Percentiles rank a stretch among this genome's conserved stretches.
phyloP scores from a whole-genome alignment of 2,113 vertebrate genomes.

The Thinocorus orbignyianus region DNA sequence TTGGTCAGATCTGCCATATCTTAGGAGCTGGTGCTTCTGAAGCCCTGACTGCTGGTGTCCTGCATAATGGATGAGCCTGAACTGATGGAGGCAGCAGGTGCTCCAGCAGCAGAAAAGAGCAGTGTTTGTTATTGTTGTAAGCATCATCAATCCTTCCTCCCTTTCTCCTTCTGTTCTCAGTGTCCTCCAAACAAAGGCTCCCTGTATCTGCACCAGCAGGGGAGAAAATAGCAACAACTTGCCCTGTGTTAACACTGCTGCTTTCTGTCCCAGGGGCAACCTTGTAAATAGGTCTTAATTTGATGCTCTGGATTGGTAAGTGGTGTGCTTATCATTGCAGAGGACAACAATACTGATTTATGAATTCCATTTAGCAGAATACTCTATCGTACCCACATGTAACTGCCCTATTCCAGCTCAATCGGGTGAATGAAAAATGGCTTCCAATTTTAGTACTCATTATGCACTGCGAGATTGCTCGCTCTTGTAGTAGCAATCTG shows the following conservation, averaged over 20 bases:
- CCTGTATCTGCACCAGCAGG: conserved; percentile 12
- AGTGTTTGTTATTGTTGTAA: conserved; percentile 59
- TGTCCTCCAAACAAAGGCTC: conserved; percentile 44
- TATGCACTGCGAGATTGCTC: not conserved
- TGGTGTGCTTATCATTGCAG: not conserved
- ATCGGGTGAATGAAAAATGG: not conserved
- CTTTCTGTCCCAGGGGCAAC: not conserved
- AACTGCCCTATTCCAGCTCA: not conserved
- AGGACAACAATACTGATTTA: not conserved
- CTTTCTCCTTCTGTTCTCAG: not conserved
- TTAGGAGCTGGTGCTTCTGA: not conserved
- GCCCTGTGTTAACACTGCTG: not conserved
- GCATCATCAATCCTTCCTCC: not conserved
- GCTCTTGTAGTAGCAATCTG: not conserved
- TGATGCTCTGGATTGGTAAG: not conserved
- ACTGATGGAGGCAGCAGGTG: conserved; percentile 69
- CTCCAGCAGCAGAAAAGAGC: conserved; percentile 47
- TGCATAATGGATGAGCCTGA: conserved; percentile 67
- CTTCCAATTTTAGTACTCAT: not conserved
- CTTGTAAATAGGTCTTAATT: not conserved
- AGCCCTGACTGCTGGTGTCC: not conserved
- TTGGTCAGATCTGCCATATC: not conserved
- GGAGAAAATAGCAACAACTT: not conserved
- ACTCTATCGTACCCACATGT: not conserved
- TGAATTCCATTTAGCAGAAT: not conserved